These are phyloP conservation scores for Elanoides forficatus DNA, from an alignment of 2,113 vertebrate genomes.

Conservation along the genomic window DNA sequence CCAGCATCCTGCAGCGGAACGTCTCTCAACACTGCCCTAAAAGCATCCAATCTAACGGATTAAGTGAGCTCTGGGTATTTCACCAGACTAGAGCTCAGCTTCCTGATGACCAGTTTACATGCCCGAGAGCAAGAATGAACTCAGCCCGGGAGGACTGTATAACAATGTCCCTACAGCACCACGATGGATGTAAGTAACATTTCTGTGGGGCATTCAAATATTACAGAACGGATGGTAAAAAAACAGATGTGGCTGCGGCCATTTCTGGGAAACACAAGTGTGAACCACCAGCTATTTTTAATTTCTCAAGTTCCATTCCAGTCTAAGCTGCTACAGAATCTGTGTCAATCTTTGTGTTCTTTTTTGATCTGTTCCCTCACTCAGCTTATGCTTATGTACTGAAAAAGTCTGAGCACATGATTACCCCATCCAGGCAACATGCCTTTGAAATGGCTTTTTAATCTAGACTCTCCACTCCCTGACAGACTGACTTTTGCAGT, in stretches of 20 bases:
- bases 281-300: constrained; percentile 50
- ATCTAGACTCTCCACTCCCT: constrained; percentile 65
- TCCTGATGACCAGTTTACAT: neutral
- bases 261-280: constrained; percentile 44
- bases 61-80: neutral
- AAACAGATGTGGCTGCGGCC: neutral
- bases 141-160: neutral
- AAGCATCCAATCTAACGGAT: neutral
- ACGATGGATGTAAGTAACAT: neutral
- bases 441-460: constrained; percentile 68
- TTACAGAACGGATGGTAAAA: neutral
- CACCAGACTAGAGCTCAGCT: neutral
- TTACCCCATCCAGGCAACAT: constrained; percentile 55
- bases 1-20: neutral
- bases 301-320: constrained; percentile 46
- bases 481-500: constrained; percentile 62
- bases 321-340: constrained; percentile 43
- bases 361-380: constrained; percentile 59
- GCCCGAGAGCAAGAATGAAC: neutral
- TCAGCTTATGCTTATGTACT: constrained; percentile 46
- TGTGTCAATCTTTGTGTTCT: constrained; percentile 41
- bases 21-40: neutral
- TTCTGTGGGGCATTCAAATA: neutral
- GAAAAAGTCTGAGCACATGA: constrained; percentile 62
- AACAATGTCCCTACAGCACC: neutral